Evolutionary conservation across 2,888 invertebrate species (phyloP).

Genomic region (Smittia aterrima): DNA sequence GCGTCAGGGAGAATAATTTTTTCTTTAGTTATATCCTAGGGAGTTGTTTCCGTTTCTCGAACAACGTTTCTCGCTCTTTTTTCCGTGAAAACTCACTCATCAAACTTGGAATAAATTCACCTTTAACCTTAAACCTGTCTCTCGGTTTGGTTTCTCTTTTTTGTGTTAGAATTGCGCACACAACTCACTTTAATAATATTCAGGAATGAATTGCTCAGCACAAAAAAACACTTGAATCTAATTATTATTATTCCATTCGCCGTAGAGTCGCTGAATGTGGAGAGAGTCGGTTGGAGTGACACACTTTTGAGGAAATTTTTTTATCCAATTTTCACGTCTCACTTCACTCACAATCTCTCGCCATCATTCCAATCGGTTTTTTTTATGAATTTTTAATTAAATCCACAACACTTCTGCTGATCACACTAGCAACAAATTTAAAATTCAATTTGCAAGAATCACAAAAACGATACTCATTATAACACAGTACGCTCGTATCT

Average conservation of each 20-base stretch:
- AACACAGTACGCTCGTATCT: constrained; percentile 28
- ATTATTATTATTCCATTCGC: constrained; percentile 7
- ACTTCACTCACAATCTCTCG: constrained; percentile 1
- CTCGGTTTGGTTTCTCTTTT: too few species aligned
- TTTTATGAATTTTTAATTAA: constrained; percentile 9
- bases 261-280: not conserved
- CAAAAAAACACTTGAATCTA: not conserved
- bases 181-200: too few species aligned
- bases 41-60: too few species aligned
- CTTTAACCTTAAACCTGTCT: too few species aligned
- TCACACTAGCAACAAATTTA: not conserved
- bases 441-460: constrained; percentile 21
- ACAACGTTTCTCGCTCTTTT: too few species aligned
- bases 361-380: not conserved
- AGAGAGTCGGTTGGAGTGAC: too few species aligned
- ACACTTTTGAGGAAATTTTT: not conserved
- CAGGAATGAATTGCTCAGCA: not conserved
- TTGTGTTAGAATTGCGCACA: too few species aligned
- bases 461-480: constrained; percentile 33
- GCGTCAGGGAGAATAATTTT: not conserved
- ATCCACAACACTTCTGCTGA: not conserved
- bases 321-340: not conserved
- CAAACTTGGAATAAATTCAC: too few species aligned
- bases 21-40: too few species aligned
- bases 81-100: too few species aligned